Percentiles rank a stretch among this genome's conserved stretches.
These are phyloP conservation scores for Colius striatus DNA, from an alignment of 2,113 vertebrate genomes.

Conservation along the genomic window DNA sequence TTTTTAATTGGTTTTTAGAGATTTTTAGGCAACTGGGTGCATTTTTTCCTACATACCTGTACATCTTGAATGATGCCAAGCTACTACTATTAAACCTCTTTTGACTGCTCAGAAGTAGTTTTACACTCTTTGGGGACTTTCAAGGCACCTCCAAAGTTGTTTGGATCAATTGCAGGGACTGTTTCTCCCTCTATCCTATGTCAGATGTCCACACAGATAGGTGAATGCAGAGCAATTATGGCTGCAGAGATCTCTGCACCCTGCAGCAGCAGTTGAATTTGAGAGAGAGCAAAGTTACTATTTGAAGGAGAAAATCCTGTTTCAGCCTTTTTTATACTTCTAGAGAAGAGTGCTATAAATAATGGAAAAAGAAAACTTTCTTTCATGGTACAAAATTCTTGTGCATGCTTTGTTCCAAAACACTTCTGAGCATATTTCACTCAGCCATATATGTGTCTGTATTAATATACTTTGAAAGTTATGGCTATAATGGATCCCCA, in stretches of 20 bases:
- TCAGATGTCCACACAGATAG: not conserved
- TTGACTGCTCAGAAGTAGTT: not conserved
- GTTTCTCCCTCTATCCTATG: not conserved
- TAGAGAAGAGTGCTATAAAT: conserved; percentile 48
- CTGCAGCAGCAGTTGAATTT: conserved; percentile 25
- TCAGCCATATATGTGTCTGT: conserved; percentile 67
- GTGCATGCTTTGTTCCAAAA: conserved; percentile 60
- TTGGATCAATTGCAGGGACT: not conserved
- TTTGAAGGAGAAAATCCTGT: conserved; percentile 55
- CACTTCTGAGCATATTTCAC: conserved; percentile 70
- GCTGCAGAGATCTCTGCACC: not conserved
- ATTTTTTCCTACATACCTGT: not conserved
- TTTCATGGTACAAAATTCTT: conserved; percentile 58
- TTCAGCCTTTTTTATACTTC: conserved; percentile 43
- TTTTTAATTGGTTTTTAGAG: not conserved
- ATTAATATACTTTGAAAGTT: conserved; percentile 73
- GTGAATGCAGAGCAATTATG: not conserved
- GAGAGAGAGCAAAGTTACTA: conserved; percentile 40
- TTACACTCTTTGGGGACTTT: not conserved
- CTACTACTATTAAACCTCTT: not conserved
- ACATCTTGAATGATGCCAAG: not conserved
- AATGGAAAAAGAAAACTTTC: conserved; percentile 60
- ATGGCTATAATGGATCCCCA: conserved; percentile 73
- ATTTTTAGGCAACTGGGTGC: not conserved
- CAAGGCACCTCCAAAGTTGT: not conserved